Conservation (phyloP, 2,888 invertebrate species). For the Drosophila seclusa region DNA sequence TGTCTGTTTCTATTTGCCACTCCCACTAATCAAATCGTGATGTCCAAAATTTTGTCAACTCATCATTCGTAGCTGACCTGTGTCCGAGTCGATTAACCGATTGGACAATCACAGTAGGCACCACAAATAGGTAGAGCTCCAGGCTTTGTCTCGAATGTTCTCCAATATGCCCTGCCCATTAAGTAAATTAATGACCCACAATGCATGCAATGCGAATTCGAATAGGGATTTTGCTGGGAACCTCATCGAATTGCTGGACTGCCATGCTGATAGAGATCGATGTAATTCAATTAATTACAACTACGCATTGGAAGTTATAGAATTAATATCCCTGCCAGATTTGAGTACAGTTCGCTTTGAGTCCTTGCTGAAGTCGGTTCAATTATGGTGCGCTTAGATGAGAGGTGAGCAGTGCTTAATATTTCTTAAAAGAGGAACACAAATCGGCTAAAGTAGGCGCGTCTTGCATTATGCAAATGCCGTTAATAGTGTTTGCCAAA, state of each 20-base stretch:
- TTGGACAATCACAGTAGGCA: conserved; percentile 40
- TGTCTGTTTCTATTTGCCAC: conserved; percentile 30
- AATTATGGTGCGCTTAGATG: conserved; percentile 37
- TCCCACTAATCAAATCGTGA: conserved; percentile 52
- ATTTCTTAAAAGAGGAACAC: not conserved
- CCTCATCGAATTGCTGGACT: conserved; percentile 11
- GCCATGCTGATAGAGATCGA: conserved; percentile 38
- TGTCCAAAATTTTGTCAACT: conserved; percentile 45
- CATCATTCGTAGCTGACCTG: conserved; percentile 28
- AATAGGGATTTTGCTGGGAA: conserved; percentile 4
- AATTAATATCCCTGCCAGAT: not conserved
- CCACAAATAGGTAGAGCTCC: not conserved
- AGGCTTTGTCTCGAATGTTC: not conserved
- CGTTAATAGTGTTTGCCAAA: conserved; percentile 52
- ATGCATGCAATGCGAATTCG: conserved; percentile 22
- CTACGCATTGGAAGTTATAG: not conserved
- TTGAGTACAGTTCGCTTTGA: conserved; percentile 19
- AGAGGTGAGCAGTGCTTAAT: conserved; percentile 26
- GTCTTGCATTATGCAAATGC: conserved; percentile 51
- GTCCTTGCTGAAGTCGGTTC: conserved; percentile 12
- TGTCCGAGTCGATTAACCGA: conserved; percentile 4
- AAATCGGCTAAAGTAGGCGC: conserved; percentile 16
- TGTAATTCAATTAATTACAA: conserved; percentile 53
- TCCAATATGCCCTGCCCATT: conserved; percentile 50
- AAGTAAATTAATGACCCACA: conserved; percentile 38